Base-by-base conservation (phyloP, 1,140 invertebrate species). In the Drosophila gunungcola region DNA sequence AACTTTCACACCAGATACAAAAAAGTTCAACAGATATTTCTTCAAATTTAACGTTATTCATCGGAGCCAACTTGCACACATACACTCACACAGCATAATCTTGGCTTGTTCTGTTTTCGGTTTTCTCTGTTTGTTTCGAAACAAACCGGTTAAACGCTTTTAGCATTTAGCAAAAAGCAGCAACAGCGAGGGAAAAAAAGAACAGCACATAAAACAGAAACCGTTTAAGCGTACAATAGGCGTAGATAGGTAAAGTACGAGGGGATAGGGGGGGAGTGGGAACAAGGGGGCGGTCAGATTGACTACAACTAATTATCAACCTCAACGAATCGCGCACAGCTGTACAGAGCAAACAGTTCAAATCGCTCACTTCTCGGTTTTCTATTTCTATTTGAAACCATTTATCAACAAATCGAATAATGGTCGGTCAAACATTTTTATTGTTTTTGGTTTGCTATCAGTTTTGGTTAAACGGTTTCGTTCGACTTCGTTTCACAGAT, bases 121-220 rank as follows among this genome's bases (percentile, higher is more conserved):
- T 84, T 84, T 78, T 84, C 78, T 85, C 73, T 76, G 72, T 73
- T 80, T 85, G 81, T 80, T 84, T 84, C 81, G 77, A 84, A 84
- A 85, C 60, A 84, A 84, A 84, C 81, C 81, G 81, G 81, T 85
- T 84, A 76, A 76, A 68, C 52, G 78, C 68, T 75, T 84, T 69
- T 46, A 84, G 76, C 81, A 58, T 58, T 62, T 60, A 63, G 54
- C 60, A 64, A 85, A 64, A 76, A 80, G 56, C 36, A 60, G 48
- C 57, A 56, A 39, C 36, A 60, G 10, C 36, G 25, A 43, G 10
- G 12, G 25, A 48, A 45, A 48, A 48, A 43, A 42, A 73, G 51
- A 49, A 63, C 70, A 73, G 46, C 56, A 46, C 69, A 45, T 49
- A 73, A 72, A 73, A 73, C 43, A 85, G 42, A 80, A 84, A 84